Evolutionary conservation across 2,888 invertebrate genomes (phyloP).

Genomic region (Colletes collaris): DNA sequence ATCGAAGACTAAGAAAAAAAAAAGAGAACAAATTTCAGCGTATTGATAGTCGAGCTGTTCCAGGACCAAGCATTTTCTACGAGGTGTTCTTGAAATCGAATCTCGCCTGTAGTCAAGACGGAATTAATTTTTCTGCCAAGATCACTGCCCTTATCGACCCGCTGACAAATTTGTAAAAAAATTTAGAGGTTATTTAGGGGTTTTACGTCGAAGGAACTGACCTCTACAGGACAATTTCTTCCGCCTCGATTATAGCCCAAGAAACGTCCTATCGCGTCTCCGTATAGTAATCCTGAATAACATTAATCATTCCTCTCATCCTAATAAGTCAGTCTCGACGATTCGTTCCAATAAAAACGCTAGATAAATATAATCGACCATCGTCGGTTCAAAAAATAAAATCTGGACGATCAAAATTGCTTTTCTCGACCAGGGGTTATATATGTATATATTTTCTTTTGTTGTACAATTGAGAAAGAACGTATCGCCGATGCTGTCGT

Average conservation of each 20-base stretch:
- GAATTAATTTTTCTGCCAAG: not conserved
- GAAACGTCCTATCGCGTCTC: slow-evolving; percentile 16
- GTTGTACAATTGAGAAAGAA: slow-evolving; percentile 2
- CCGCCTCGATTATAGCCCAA: not conserved
- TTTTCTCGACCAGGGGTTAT: not conserved
- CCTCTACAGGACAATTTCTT: too few species aligned
- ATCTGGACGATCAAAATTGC: not conserved
- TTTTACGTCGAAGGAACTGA: not conserved
- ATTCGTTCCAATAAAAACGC: slow-evolving; percentile 24
- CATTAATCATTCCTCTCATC: slow-evolving; percentile 14
- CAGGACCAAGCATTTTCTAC: slow-evolving; percentile 65
- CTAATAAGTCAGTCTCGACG: slow-evolving; percentile 7
- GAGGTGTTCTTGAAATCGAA: slow-evolving; percentile 47
- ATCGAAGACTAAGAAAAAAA: not conserved
- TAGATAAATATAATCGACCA: not conserved
- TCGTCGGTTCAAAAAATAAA: not conserved
- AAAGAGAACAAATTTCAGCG: slow-evolving; percentile 51
- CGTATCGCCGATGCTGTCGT: slow-evolving; percentile 27
- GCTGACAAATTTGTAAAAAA: too few species aligned
- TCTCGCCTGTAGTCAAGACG: slow-evolving; percentile 27
- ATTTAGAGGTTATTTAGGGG: too few species aligned
- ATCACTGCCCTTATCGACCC: not conserved
- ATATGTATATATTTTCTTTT: slow-evolving; percentile 12
- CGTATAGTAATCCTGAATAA: slow-evolving; percentile 3
- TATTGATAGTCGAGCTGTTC: slow-evolving; percentile 66